Evolutionary conservation across 2,797 vertebrate species (phyloP), one percentile per base, ranked within the genome.

Genomic region (Pseudochaenichthys georgianus): DNA sequence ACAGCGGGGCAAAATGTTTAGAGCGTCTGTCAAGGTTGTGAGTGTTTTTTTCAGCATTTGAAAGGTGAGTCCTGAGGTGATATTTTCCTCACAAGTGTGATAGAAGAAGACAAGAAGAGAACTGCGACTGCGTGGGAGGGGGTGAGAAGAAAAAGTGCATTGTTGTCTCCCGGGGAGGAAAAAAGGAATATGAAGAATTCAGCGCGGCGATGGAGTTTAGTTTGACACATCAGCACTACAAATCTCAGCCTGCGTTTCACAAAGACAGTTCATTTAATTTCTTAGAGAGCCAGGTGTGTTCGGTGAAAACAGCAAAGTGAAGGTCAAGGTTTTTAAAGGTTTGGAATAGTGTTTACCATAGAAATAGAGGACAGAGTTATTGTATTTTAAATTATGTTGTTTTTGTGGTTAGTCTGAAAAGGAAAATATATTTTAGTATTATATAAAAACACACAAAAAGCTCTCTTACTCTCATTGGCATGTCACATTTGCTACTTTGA

Each of bases 31-130:
- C 81, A 80, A 84, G 73, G 70, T 82, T 86, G 68, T 46, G 68
- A 81, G 81, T 57, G 52, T 73, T 81, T 79, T 78, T 38, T 38
- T 9, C 77, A 62, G 58, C 76, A 78, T 85, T 88, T 91, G 67
- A 93, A 92, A 93, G 87, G 80, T 81, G 76, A 89, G 73, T 88
- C 89, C 91, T 28, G 86, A 89, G 92, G 91, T 94, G 84, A 92
- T 86, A 75, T 90, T 89, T 90, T 75, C 71, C 75, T 85, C 84
- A 74, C 60, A 80, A 77, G 58, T 59, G 46, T 17, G 71, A 80
- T 61, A 62, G 87, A 87, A 43, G 59, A 50, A 77, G 75, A 88
- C 52, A 74, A 88, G 47, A 48, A 77, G 54, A 55, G 62, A 81
- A 23, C 43, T 21, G 34, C 41, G 53, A 46, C 45, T 57, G 78